Evolutionary conservation across 2,888 invertebrate genomes (phyloP), one percentile per base, ranked within the genome.

Genomic region (Phasia obesa): DNA sequence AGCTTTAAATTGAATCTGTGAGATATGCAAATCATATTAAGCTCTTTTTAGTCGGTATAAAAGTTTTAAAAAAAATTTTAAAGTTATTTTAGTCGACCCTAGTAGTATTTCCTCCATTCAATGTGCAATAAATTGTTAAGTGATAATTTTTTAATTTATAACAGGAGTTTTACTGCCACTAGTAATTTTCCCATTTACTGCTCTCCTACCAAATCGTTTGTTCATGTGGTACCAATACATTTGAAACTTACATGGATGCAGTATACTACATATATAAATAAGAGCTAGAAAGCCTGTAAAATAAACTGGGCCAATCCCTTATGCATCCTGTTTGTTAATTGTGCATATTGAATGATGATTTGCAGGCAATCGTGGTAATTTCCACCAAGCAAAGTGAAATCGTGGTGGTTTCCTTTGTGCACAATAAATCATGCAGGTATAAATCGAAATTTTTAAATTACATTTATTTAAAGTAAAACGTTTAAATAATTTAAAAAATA

Each of bases 311-410:
- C 49, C 65, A 75, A 67, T 49, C 47, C 19, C 55, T 47, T 59
- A 9, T 51, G 42, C 42, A 60, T 67, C 31, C 60, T 60, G 59
- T 69, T 60, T 44, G 49, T 51, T 76, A 75, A 76, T 76, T 67
- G 59, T 27, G 42, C 53, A 53, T 69, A 76, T 69, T 76, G 76
- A 67, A 53, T 60, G 51, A 31, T 67, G 76, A 76, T 69, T 69
- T 76, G 51, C 59, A 60, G 53, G 76, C 76, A 76, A 69, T 69
- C 21, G 23, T 47, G 21, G 64, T 47, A 25, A 55, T 55, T 55
- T 27, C 64, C 27, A 47, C 23, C 27, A 62, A 13, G 31, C 51
- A 53, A 62, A 62, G 31, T 27, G 25, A 60, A 59, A 35, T 17
- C 4, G 47, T 9, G 44, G 44, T 44, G 25, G 59, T 57, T 57